These are phyloP conservation scores for Pelmatolapia mariae DNA, from an alignment of 2,113 vertebrate genomes.

Conservation along the genomic window DNA sequence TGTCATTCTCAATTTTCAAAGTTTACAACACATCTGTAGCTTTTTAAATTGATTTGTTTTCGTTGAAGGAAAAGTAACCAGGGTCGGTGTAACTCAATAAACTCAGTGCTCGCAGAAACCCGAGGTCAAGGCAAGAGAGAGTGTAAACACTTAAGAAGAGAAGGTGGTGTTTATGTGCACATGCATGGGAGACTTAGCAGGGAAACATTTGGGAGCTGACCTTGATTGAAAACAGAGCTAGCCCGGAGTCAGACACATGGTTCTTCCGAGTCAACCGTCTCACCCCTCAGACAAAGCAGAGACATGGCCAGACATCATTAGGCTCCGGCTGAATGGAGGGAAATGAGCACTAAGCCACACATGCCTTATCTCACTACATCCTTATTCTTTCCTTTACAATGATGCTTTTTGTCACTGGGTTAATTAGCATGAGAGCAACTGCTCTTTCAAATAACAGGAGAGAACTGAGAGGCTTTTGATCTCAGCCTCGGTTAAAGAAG, in stretches of 20 bases:
- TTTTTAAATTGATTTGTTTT: slow-evolving; percentile 15
- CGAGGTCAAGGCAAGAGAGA: not conserved
- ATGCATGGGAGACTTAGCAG: slow-evolving; percentile 6
- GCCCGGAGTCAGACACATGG: not conserved
- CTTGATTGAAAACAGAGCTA: slow-evolving; percentile 47
- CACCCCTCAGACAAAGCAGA: not conserved
- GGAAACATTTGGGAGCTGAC: not conserved
- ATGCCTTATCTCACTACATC: not conserved
- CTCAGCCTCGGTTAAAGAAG: not conserved
- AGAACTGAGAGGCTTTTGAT: not conserved
- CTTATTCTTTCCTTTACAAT: not conserved
- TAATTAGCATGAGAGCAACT: not conserved
- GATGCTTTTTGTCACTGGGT: not conserved
- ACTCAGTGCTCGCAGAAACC: not conserved
- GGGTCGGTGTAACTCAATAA: slow-evolving; percentile 29
- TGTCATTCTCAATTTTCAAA: not conserved
- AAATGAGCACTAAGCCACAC: not conserved
- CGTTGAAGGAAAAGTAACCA: slow-evolving; percentile 4
- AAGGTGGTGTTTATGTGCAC: not conserved
- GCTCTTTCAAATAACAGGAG: not conserved
- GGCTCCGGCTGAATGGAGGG: not conserved
- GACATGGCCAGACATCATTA: not conserved
- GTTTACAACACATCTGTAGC: not conserved
- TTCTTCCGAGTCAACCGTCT: not conserved
- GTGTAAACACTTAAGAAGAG: not conserved